phyloP scores from a whole-genome alignment of 2,888 invertebrate species.

The Cosmia trapezina region DNA sequence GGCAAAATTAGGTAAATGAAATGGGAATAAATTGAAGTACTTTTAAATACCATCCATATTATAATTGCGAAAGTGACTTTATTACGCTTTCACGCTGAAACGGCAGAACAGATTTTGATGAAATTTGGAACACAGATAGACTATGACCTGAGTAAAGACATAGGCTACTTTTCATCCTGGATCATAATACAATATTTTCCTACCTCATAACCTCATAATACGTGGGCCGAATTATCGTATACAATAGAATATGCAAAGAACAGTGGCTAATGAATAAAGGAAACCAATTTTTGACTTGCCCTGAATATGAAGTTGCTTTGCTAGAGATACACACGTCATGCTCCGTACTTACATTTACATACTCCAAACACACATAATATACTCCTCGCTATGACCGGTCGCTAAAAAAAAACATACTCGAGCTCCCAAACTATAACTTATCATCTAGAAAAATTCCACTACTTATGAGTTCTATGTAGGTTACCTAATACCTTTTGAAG shows the following conservation, averaged over 20 bases:
- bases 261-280: not conserved
- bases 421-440: not conserved
- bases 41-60: too few relatives aligned
- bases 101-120: too few relatives aligned
- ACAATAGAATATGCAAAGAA: not conserved
- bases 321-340: not conserved
- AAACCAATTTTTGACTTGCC: not conserved
- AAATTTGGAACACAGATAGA: too few relatives aligned
- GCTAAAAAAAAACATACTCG: not conserved
- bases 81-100: too few relatives aligned
- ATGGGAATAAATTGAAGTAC: too few relatives aligned
- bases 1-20: too few relatives aligned
- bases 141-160: too few relatives aligned
- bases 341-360: not conserved
- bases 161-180: too few relatives aligned
- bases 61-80: too few relatives aligned
- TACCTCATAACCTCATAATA: not conserved
- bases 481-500: not conserved
- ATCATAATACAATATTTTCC: not conserved
- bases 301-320: not conserved
- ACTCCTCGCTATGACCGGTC: not conserved
- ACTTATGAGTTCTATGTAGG: slow-evolving; percentile 6
- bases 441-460: not conserved
- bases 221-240: not conserved
- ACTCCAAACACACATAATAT: not conserved